phyloP scores from a whole-genome alignment of 2,797 vertebrate species.

The Hydrolagus colliei region DNA sequence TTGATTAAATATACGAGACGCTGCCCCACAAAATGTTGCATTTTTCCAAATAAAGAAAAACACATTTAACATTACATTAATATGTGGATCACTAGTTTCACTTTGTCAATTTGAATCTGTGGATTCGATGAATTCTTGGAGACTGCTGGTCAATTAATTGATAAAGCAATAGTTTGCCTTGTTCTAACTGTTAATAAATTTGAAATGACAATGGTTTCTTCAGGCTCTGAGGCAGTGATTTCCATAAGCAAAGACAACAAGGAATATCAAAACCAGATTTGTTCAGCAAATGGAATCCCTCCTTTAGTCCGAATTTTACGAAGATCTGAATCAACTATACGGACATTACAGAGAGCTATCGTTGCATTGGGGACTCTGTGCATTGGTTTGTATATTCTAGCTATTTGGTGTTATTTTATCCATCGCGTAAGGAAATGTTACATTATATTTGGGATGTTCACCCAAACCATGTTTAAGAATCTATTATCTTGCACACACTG shows the following conservation, averaged over 20 bases:
- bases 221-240: constrained; percentile 60
- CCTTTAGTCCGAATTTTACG: constrained; percentile 57
- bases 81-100: too few species aligned
- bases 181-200: too few species aligned
- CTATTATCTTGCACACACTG: background rate
- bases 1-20: too few species aligned
- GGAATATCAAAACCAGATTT: constrained; percentile 58
- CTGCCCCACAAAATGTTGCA: too few species aligned
- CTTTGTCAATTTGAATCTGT: too few species aligned
- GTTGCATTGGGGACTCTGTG: constrained; percentile 57
- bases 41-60: too few species aligned
- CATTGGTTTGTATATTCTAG: constrained; percentile 48
- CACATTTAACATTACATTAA: too few species aligned
- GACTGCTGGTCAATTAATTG: too few species aligned
- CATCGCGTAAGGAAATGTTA: background rate
- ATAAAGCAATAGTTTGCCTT: too few species aligned
- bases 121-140: too few species aligned
- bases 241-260: constrained; percentile 57
- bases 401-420: background rate
- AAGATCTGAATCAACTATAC: constrained; percentile 47
- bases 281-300: constrained; percentile 55
- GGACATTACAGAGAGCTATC: constrained; percentile 59
- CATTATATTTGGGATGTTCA: background rate
- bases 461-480: background rate
- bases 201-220: constrained; percentile 19